Percentiles rank a stretch among this genome's conserved stretches.
These are phyloP conservation scores for Papilio glaucus DNA, from an alignment of 1,140 invertebrate species.

Conservation along the genomic window DNA sequence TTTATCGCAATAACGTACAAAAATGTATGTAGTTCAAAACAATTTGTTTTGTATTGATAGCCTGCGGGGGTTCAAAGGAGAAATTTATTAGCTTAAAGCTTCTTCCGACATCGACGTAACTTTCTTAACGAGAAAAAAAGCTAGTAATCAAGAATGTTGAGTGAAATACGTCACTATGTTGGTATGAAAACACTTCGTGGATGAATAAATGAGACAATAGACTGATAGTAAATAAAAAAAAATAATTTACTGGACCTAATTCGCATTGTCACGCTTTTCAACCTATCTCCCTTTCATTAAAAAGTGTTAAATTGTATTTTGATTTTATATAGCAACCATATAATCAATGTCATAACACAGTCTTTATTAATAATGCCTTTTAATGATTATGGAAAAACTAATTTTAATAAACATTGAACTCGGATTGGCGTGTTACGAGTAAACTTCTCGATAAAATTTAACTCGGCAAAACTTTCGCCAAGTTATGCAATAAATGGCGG, in stretches of 20 bases:
- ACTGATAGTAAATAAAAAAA: no score
- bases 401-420: background rate
- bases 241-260: background rate
- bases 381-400: background rate
- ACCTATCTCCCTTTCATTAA: no score
- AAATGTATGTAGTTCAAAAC: constrained; percentile 12
- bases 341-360: no score
- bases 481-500: constrained; percentile 18
- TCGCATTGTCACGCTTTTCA: no score
- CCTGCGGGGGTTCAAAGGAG: constrained; percentile 4
- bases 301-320: no score
- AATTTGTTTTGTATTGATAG: constrained; percentile 13
- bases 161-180: background rate
- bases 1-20: constrained; percentile 6
- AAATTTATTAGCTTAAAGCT: background rate
- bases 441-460: background rate
- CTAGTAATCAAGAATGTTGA: background rate
- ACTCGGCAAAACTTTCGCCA: background rate
- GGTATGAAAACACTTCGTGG: no score
- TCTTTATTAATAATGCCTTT: background rate
- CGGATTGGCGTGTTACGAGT: constrained; percentile 5
- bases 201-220: no score
- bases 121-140: background rate
- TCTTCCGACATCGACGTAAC: background rate
- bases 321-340: no score